Evolutionary conservation across 1,140 invertebrate species (phyloP), one percentile per base, ranked within the genome.

Genomic region (Tetramorium alpestre): DNA sequence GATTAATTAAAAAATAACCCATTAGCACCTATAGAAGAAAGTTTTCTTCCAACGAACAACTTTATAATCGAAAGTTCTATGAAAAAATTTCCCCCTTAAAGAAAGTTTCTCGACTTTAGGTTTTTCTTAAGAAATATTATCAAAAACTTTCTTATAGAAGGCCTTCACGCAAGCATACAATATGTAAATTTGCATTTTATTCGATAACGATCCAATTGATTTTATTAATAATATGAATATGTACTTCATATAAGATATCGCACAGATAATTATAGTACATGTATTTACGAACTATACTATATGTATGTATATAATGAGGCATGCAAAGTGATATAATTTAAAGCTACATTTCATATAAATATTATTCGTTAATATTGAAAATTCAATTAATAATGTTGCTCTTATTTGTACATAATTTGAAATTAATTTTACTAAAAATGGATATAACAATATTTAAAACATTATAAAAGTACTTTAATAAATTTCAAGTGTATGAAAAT

Each of bases 21-120:
- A 84, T 84, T 84, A 84, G 58, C 69, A 84, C 69, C 54, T 62
- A 73, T 25, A 56, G 16, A 65, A 64, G 18, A 78, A 85, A 85
- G 58, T 51, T 78, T 3, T 33, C 28, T 85, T 65, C 2, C 33
- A 64, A 64, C 47, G 38, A 51, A 65, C 13, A 85, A 78, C 33
- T 78, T 81, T 85, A 78, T 67, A 85, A 78, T 64, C 56, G 60
- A 78, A 77, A 56, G 58, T 85, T 78, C 33, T 84, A 44, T 22
- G 11, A 75, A 62, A 84, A 84, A 75, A 84, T 75, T 60, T 73
- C 28, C 4, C 41, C 38, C n/a, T 60, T 84, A 84, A 84, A n/a
- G 7, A 38, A 84, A 73, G 69, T 62, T 84, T 75, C 16, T 58
- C 56, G 28, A 73, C 69, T 82, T 58, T 81, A 60, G 69, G n/a